Percentiles rank a stretch among this genome's conserved stretches.
phyloP scores from a whole-genome alignment of 2,797 vertebrate species.

The Varecia variegata region DNA sequence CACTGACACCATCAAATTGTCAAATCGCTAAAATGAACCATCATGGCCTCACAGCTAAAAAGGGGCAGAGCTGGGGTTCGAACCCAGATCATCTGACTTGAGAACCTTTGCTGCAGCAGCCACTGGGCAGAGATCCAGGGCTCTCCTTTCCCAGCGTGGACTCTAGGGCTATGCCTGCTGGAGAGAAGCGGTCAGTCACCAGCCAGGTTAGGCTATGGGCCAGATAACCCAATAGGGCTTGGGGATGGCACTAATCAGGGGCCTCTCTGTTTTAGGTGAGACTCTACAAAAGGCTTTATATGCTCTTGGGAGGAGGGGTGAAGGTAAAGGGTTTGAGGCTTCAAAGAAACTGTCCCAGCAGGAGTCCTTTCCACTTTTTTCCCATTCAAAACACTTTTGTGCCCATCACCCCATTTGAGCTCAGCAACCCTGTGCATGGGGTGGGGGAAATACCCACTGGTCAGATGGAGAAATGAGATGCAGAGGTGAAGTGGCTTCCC shows the following conservation, averaged over 20 bases:
- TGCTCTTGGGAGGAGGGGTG: background rate
- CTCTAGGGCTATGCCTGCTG: background rate
- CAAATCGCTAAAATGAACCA: background rate
- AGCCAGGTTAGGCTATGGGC: background rate
- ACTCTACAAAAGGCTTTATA: constrained; percentile 11
- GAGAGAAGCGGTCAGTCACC: background rate
- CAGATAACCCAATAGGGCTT: background rate
- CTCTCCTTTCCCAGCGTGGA: background rate
- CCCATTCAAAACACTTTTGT: background rate
- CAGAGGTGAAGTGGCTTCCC: background rate
- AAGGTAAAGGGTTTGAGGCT: background rate
- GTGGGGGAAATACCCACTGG: background rate
- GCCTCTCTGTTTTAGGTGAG: background rate
- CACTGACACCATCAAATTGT: background rate
- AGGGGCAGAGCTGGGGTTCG: background rate
- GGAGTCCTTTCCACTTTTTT: background rate
- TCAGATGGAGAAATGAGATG: background rate
- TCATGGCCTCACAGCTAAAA: background rate
- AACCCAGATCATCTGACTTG: background rate
- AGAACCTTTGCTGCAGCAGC: background rate
- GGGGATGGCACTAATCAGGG: background rate
- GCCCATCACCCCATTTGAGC: background rate
- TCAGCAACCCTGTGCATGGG: background rate
- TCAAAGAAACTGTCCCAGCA: background rate
- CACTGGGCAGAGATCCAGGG: background rate